phyloP scores from a whole-genome alignment of 2,797 vertebrate genomes.

The Brachyrhaphis roseni region DNA sequence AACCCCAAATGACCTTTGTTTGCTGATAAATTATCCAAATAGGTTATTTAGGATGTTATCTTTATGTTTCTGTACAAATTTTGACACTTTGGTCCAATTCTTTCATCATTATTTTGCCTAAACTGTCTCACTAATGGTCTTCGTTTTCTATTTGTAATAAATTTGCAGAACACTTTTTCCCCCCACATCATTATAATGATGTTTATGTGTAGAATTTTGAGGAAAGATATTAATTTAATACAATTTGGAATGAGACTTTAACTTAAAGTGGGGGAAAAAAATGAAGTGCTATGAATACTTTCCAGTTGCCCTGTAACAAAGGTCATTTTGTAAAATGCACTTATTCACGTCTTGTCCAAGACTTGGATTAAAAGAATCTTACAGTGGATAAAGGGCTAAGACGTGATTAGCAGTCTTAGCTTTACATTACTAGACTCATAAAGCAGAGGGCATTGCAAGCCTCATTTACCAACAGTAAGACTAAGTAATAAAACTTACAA shows the following conservation, averaged over 20 bases:
- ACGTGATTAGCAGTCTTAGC: not conserved
- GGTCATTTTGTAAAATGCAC: not conserved
- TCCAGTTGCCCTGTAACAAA: not conserved
- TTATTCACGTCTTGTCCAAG: not conserved
- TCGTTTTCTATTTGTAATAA: too few relatives aligned
- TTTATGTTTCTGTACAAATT: too few relatives aligned
- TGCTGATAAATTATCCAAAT: too few relatives aligned
- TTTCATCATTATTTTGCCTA: too few relatives aligned
- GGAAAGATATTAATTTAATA: not conserved
- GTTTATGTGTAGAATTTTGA: not conserved
- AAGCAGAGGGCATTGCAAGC: not conserved
- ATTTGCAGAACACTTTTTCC: too few relatives aligned
- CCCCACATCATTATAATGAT: not conserved
- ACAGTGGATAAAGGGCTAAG: not conserved
- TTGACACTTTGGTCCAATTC: too few relatives aligned
- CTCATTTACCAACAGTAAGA: not conserved
- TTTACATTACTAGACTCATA: not conserved
- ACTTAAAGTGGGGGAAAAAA: not conserved
- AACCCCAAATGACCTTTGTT: too few relatives aligned
- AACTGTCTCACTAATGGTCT: too few relatives aligned
- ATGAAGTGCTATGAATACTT: not conserved
- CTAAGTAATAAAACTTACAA: not conserved
- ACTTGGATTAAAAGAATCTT: not conserved
- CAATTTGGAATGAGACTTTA: not conserved
- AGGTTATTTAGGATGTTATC: too few relatives aligned